These are phyloP conservation scores for Dipus sagitta DNA, from an alignment of 2,797 vertebrate species.

Conservation along the genomic window DNA sequence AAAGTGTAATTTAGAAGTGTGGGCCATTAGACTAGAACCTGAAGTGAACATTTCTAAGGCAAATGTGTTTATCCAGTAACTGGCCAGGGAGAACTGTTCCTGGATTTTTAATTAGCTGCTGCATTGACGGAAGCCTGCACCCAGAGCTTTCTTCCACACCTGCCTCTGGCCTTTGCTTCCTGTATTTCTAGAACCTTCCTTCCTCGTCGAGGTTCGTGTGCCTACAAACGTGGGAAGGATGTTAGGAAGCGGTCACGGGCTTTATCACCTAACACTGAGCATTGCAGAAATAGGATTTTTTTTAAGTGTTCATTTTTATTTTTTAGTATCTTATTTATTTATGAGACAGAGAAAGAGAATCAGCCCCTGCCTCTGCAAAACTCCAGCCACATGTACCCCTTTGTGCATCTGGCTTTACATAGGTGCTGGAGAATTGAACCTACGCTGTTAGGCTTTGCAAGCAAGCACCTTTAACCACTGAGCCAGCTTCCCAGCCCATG, in stretches of 20 bases:
- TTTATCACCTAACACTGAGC: background rate
- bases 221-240: background rate
- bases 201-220: background rate
- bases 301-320: too few species aligned
- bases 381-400: too few species aligned
- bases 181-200: background rate
- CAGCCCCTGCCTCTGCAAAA: too few species aligned
- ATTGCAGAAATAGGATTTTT: background rate
- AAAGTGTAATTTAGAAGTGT: conserved; percentile 72
- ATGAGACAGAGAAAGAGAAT: too few species aligned
- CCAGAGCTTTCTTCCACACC: background rate
- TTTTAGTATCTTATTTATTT: too few species aligned
- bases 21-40: conserved; percentile 60
- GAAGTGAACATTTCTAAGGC: conserved; percentile 69
- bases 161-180: background rate
- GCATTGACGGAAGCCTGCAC: background rate
- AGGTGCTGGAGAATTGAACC: too few species aligned
- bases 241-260: background rate
- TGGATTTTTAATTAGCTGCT: conserved; percentile 63
- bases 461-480: too few species aligned
- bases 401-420: too few species aligned
- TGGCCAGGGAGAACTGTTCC: conserved; percentile 57
- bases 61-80: conserved; percentile 55
- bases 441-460: too few species aligned
- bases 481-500: too few species aligned